Conservation (phyloP, 2,888 invertebrate genomes). For the Xestoiulus laeticollis region DNA sequence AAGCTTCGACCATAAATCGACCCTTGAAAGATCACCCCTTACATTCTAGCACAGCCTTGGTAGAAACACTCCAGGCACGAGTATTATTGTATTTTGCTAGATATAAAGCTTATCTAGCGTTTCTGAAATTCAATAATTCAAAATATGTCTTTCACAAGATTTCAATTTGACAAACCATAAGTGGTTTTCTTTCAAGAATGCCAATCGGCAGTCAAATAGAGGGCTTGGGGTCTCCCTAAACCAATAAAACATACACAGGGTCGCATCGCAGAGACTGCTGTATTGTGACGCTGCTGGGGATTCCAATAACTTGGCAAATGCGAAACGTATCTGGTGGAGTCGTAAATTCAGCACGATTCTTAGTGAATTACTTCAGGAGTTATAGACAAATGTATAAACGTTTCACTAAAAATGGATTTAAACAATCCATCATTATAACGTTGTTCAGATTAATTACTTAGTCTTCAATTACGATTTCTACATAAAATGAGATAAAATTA, state of each 20-base stretch:
- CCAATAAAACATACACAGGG: slow-evolving; percentile 9
- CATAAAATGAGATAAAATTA: no score
- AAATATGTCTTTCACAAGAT: slow-evolving; percentile 43
- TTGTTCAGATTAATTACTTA: no score
- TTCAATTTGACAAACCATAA: slow-evolving; percentile 43
- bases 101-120: slow-evolving; percentile 1
- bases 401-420: neutral
- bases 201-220: slow-evolving; percentile 40
- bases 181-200: slow-evolving; percentile 43
- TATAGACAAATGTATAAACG: neutral
- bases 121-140: slow-evolving; percentile 35
- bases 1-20: neutral
- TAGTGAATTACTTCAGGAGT: neutral
- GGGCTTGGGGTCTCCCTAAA: slow-evolving; percentile 17
- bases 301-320: neutral
- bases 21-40: neutral
- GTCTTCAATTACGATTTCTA: no score
- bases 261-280: neutral
- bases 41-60: neutral
- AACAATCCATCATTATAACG: no score
- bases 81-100: slow-evolving; percentile 24
- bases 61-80: neutral
- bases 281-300: neutral
- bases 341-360: neutral
- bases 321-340: neutral